phyloP scores from a whole-genome alignment of 2,888 invertebrate species.

The Linnaemya vulpina region DNA sequence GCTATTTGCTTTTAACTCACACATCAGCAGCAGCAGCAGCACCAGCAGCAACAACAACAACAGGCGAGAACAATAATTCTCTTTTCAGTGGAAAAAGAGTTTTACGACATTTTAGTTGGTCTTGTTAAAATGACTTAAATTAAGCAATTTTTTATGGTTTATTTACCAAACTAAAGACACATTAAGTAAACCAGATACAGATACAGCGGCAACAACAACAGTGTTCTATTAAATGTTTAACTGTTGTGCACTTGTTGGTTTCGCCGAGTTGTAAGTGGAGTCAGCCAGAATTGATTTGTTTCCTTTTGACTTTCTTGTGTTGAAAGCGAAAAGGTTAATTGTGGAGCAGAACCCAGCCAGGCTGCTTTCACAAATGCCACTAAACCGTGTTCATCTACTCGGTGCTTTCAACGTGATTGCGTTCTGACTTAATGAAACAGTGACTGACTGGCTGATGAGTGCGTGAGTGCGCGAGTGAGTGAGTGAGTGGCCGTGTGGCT shows the following conservation, averaged over 20 bases:
- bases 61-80: neutral
- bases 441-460: neutral
- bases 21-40: neutral
- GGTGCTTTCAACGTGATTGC: slow-evolving; percentile 61
- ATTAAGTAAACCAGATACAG: slow-evolving; percentile 33
- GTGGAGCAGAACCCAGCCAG: slow-evolving; percentile 58
- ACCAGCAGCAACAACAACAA: slow-evolving; percentile 8
- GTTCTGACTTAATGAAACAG: slow-evolving; percentile 78
- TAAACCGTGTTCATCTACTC: too few relatives aligned
- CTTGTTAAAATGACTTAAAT: slow-evolving; percentile 74
- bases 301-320: slow-evolving; percentile 40
- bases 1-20: slow-evolving; percentile 66
- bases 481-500: neutral
- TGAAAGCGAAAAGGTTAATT: slow-evolving; percentile 73
- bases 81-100: slow-evolving; percentile 44
- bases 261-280: slow-evolving; percentile 19
- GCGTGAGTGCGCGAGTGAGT: neutral
- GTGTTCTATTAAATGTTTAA: slow-evolving; percentile 25
- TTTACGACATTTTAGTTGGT: slow-evolving; percentile 65
- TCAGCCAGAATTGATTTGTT: slow-evolving; percentile 71
- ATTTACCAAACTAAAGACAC: slow-evolving; percentile 74
- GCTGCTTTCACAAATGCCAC: slow-evolving; percentile 9
- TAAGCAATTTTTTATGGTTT: slow-evolving; percentile 81
- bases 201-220: slow-evolving; percentile 21
- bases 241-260: slow-evolving; percentile 59